phyloP scores from a whole-genome alignment of 2,113 vertebrate species.

The Condylura cristata region DNA sequence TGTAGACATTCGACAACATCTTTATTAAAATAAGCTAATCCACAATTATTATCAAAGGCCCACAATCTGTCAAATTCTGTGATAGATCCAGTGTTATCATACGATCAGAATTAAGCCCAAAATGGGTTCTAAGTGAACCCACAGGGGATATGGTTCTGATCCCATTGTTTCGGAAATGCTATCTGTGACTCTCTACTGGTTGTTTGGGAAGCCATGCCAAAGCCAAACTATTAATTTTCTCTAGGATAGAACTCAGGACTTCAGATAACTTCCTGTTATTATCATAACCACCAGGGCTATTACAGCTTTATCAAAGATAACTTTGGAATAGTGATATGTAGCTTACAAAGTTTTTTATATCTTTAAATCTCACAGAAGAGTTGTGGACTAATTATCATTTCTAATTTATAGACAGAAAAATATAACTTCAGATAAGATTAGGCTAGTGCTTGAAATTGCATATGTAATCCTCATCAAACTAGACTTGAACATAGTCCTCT shows the following conservation, averaged over 20 bases:
- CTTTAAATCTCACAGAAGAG: neutral
- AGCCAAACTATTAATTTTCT: neutral
- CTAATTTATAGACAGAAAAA: neutral
- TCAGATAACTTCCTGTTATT: neutral
- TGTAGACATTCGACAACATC: neutral
- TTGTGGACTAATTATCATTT: slow-evolving; percentile 31
- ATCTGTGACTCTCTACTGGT: neutral
- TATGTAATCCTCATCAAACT: neutral
- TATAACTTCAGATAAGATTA: neutral
- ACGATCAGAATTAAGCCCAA: neutral
- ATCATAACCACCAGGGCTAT: neutral
- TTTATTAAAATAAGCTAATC: neutral
- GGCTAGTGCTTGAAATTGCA: neutral
- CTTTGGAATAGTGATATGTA: neutral
- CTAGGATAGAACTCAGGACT: neutral
- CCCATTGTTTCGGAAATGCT: neutral
- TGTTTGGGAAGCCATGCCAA: neutral
- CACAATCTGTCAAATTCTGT: neutral
- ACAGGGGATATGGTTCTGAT: neutral
- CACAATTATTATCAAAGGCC: neutral
- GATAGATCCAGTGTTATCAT: neutral
- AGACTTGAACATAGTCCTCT: neutral
- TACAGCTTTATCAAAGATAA: neutral
- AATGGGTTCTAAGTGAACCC: neutral
- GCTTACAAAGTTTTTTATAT: neutral